Conservation (phyloP, 2,888 invertebrate genomes). For the Lobophora halterata region DNA sequence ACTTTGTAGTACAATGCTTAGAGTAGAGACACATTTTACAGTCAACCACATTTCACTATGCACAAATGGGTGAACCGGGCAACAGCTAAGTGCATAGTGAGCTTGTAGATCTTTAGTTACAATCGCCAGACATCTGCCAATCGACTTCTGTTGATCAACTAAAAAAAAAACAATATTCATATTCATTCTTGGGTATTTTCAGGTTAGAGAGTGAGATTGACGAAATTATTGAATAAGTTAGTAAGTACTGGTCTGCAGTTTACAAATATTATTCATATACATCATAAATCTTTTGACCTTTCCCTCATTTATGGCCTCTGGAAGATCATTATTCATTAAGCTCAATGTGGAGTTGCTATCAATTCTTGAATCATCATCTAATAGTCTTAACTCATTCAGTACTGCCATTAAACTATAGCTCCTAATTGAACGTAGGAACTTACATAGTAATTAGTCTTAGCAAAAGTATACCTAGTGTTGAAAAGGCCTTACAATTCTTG, state of each 20-base stretch:
- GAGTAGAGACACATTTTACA: neutral
- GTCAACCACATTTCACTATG: slow-evolving; percentile 4
- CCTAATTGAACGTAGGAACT: no score
- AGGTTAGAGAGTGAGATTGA: slow-evolving; percentile 22
- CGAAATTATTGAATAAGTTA: slow-evolving; percentile 22
- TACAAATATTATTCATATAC: slow-evolving; percentile 12
- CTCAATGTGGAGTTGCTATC: no score
- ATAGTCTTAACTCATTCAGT: no score
- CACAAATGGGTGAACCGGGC: neutral
- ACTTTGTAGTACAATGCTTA: no score
- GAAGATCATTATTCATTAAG: no score
- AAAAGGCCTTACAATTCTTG: no score
- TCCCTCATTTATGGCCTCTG: no score
- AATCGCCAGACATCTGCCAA: neutral
- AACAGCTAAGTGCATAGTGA: neutral
- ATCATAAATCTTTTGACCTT: neutral
- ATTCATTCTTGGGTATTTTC: slow-evolving; percentile 25
- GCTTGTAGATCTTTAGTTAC: slow-evolving; percentile 16
- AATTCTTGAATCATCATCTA: no score
- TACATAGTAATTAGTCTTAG: no score
- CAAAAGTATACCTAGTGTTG: no score
- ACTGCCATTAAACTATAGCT: no score
- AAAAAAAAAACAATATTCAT: neutral
- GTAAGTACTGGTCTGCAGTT: slow-evolving; percentile 23
- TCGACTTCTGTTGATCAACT: slow-evolving; percentile 31